Evolutionary conservation across 2,113 vertebrate species (phyloP).

Genomic region (Gallinago jamesoni): DNA sequence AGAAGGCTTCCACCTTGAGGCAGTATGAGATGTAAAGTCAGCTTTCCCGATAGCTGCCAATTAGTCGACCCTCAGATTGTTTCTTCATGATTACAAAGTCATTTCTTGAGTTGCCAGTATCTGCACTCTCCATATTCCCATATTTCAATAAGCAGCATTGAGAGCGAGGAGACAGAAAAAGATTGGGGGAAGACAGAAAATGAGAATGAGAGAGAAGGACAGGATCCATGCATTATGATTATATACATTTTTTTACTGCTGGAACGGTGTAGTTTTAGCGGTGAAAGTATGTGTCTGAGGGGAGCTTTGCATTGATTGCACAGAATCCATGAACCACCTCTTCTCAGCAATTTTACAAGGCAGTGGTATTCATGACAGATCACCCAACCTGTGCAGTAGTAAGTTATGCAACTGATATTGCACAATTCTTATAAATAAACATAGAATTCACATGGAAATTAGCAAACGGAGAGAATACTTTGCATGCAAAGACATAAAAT

Average conservation of each 20-base stretch:
- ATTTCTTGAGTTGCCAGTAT: not conserved
- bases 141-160: slow-evolving; percentile 21
- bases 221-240: slow-evolving; percentile 14
- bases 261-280: slow-evolving; percentile 21
- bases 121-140: slow-evolving; percentile 10
- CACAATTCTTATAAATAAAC: not conserved
- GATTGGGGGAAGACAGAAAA: not conserved
- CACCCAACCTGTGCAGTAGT: not conserved
- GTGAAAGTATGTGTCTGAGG: not conserved
- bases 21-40: slow-evolving; percentile 20
- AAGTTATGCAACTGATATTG: not conserved
- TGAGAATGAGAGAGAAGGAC: not conserved
- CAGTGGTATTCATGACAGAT: not conserved
- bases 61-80: slow-evolving; percentile 43
- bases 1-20: not conserved
- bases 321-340: not conserved
- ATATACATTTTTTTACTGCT: not conserved
- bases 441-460: not conserved
- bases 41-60: not conserved
- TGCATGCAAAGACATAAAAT: not conserved
- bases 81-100: slow-evolving; percentile 35
- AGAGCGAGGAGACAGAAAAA: not conserved
- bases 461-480: not conserved
- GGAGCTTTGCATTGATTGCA: not conserved
- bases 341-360: not conserved